Percentiles rank a stretch among this genome's conserved stretches.
phyloP scores from a whole-genome alignment of 2,888 invertebrate genomes.

The Palloptera scutellata region DNA sequence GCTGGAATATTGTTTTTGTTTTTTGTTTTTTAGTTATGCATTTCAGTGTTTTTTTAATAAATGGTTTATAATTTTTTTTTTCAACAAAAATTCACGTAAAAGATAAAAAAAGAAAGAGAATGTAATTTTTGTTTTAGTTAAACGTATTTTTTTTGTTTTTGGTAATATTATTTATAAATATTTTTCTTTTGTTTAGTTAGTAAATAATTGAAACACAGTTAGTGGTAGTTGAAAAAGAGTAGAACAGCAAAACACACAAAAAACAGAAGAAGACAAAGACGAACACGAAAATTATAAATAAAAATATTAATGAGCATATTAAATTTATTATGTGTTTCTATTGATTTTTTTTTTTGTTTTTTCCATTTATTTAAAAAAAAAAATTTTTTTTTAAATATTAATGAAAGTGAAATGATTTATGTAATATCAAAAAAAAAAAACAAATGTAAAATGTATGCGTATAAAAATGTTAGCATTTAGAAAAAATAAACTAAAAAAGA shows the following conservation, averaged over 20 bases:
- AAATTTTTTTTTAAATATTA: too few relatives aligned
- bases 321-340: too few relatives aligned
- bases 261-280: neutral
- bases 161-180: neutral
- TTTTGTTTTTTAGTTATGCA: conserved; percentile 30
- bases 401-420: neutral
- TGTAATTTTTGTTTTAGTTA: conserved; percentile 5
- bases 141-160: neutral
- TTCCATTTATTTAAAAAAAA: conserved; percentile 5
- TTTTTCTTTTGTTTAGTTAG: conserved; percentile 2
- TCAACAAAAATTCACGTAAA: conserved; percentile 28
- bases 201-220: neutral
- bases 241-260: neutral
- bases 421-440: neutral
- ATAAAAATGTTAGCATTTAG: neutral
- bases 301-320: too few relatives aligned
- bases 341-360: conserved; percentile 9
- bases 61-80: conserved; percentile 30
- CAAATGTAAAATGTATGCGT: neutral
- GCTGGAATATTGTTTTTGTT: conserved; percentile 59
- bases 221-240: neutral
- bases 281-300: neutral
- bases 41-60: neutral
- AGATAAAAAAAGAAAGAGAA: conserved; percentile 28
- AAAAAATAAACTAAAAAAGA: conserved; percentile 24